Percentiles rank a stretch among this genome's conserved stretches.
Conservation (phyloP, 1,140 invertebrate species). For the Drosophila orosa region DNA sequence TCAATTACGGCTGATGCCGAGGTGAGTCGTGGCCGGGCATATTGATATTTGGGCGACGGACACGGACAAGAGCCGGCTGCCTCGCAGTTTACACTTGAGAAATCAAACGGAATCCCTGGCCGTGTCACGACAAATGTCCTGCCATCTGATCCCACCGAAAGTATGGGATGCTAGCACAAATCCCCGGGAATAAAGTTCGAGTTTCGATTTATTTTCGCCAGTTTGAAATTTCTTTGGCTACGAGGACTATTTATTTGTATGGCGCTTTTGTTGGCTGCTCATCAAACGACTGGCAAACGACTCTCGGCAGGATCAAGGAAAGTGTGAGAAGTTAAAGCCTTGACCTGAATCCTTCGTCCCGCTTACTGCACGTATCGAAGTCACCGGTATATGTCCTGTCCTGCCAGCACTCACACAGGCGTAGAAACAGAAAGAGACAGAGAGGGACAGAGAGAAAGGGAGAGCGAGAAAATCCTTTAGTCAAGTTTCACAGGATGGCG, state of each 20-base stretch:
- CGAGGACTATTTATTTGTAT: slow-evolving; percentile 57
- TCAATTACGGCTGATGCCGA: slow-evolving; percentile 59
- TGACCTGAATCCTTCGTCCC: slow-evolving; percentile 56
- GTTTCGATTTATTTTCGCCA: slow-evolving; percentile 75
- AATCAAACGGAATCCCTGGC: slow-evolving; percentile 70
- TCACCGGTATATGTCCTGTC: slow-evolving; percentile 43
- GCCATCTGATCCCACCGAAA: slow-evolving; percentile 46
- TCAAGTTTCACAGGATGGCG: slow-evolving; percentile 58
- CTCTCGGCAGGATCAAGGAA: slow-evolving; percentile 38
- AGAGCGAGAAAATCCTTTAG: slow-evolving; percentile 59
- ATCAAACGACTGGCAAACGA: slow-evolving; percentile 77
- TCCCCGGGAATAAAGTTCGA: slow-evolving; percentile 53
- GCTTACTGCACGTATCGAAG: slow-evolving; percentile 68
- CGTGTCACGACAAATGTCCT: slow-evolving; percentile 68
- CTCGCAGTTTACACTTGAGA: slow-evolving; percentile 75
- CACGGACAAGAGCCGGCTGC: slow-evolving; percentile 47
- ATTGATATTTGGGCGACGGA: slow-evolving; percentile 72
- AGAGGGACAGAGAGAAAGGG: not conserved
- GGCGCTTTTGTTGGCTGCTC: slow-evolving; percentile 65
- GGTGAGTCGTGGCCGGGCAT: slow-evolving; percentile 47
- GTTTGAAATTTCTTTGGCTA: slow-evolving; percentile 61
- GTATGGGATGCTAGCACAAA: slow-evolving; percentile 12
- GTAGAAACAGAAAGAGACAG: not conserved
- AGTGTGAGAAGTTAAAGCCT: slow-evolving; percentile 71
- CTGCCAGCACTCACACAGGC: slow-evolving; percentile 20